phyloP scores from a whole-genome alignment of 2,888 invertebrate species.

The Apamea crenata region DNA sequence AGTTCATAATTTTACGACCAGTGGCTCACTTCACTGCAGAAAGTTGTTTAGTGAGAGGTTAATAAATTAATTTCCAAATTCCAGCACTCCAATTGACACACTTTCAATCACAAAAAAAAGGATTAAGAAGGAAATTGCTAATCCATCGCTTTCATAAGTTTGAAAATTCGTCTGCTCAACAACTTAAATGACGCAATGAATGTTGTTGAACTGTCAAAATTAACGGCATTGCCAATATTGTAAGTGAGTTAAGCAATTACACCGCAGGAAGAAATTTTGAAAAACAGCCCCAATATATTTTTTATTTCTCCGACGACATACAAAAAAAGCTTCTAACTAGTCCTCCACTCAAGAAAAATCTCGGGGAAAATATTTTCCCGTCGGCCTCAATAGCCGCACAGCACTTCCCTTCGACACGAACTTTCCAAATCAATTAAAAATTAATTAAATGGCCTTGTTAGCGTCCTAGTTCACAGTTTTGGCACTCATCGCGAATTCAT shows the following conservation, averaged over 20 bases:
- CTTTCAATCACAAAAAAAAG: too few species aligned
- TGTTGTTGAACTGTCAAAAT: not conserved
- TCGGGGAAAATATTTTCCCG: slow-evolving; percentile 24
- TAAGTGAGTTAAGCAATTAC: too few species aligned
- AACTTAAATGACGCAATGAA: not conserved
- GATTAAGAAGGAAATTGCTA: not conserved
- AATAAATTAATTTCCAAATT: not conserved
- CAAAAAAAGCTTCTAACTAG: slow-evolving; percentile 9
- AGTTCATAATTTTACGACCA: not conserved
- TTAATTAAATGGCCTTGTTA: slow-evolving; percentile 78
- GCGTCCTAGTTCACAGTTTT: slow-evolving; percentile 69
- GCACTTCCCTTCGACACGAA: slow-evolving; percentile 63
- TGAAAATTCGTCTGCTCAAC: not conserved
- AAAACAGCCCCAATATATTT: not conserved
- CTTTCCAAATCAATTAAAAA: slow-evolving; percentile 83
- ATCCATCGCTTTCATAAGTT: not conserved
- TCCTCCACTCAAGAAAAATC: slow-evolving; percentile 6
- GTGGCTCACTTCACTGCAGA: not conserved
- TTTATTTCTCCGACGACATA: not conserved
- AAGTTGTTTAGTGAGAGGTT: not conserved
- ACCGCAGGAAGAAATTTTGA: not conserved
- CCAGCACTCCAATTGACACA: not conserved
- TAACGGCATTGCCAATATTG: too few species aligned
- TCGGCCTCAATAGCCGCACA: slow-evolving; percentile 45
- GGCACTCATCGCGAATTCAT: slow-evolving; percentile 72